Base-by-base conservation (phyloP, 2,888 invertebrate species). In the Melieria crassipennis region DNA sequence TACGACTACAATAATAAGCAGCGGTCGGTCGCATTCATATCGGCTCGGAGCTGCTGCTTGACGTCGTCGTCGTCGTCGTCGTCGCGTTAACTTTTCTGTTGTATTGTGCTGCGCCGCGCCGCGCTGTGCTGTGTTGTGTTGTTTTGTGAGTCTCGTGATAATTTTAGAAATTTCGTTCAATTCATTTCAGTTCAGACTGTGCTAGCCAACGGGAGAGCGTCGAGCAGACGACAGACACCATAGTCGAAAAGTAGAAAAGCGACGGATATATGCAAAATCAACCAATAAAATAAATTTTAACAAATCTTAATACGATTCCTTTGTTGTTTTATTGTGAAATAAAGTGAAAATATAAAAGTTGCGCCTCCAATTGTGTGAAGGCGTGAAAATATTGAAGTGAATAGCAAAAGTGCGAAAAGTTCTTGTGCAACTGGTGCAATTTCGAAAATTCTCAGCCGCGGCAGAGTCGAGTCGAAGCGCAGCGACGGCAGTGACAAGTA, bases 161-260 rank as follows among this genome's bases (percentile, higher is more conserved):
- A 82, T 80, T 84, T 84, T 83, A 83, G 83, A 84, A 83, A 82
- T 80, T 80, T 79, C 79, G 73, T 79, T 75, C 77, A 78, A 83
- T 83, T 85, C 84, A 84, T 83, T 85, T 84, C 79, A 80, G 80
- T 85, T 86, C 80, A 81, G 82, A 78, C 80, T 80, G 79, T 82
- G 81, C 78, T 77, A 75, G 79, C 77, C 78, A 78, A 76, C 81
- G 80, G 78, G 78, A 76, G 76, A 72, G 47, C 30, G 65, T 57
- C 56, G 7, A 61, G 42, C 61, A 48, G n/a, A 58, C 58, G 55
- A 42, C n/a, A 57, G 52, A 60, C n/a, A 63, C n/a, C 16, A 62
- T 46, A 47, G 3, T 46, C 45, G 13, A 45, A 45, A 61, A 30
- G 30, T 30, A 2, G 1, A n/a, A n/a, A n/a, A 30, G 30, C 30